These are phyloP conservation scores for Xiphophorus couchianus DNA, from an alignment of 2,113 vertebrate genomes.

Conservation along the genomic window DNA sequence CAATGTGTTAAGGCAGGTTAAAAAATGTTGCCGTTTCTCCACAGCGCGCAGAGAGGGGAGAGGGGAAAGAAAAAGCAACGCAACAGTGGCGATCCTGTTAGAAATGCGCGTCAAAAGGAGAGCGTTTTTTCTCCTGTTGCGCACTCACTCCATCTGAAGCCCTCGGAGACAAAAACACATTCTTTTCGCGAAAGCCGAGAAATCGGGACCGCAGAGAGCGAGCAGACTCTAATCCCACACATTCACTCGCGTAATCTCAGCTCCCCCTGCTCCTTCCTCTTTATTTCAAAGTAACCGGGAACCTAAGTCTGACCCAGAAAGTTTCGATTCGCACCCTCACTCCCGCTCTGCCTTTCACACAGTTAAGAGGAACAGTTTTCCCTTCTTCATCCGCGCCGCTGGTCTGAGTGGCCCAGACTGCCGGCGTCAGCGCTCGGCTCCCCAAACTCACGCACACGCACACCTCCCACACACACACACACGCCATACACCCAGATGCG, in stretches of 20 bases:
- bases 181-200: conserved; percentile 55
- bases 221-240: conserved; percentile 14
- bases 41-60: neutral
- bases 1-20: conserved; percentile 25
- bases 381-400: conserved; percentile 65
- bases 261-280: conserved; percentile 6
- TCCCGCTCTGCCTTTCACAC: neutral
- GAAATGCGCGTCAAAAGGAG: conserved; percentile 2
- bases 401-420: conserved; percentile 75
- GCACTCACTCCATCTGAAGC: conserved; percentile 75
- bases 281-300: neutral
- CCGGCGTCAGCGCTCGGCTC: conserved; percentile 77
- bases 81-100: neutral
- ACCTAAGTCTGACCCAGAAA: conserved; percentile 31
- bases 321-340: conserved; percentile 55
- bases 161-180: conserved; percentile 69
- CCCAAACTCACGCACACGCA: conserved; percentile 38
- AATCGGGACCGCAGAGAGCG: conserved; percentile 12
- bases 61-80: no score
- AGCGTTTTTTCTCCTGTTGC: conserved; percentile 58
- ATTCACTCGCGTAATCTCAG: conserved; percentile 1
- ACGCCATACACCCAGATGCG: conserved; percentile 27
- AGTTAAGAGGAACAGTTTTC: conserved; percentile 53
- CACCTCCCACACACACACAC: conserved; percentile 39
- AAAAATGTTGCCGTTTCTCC: neutral